Evolutionary conservation across 2,113 vertebrate genomes (phyloP).

Genomic region (Neopipo cinnamomea): DNA sequence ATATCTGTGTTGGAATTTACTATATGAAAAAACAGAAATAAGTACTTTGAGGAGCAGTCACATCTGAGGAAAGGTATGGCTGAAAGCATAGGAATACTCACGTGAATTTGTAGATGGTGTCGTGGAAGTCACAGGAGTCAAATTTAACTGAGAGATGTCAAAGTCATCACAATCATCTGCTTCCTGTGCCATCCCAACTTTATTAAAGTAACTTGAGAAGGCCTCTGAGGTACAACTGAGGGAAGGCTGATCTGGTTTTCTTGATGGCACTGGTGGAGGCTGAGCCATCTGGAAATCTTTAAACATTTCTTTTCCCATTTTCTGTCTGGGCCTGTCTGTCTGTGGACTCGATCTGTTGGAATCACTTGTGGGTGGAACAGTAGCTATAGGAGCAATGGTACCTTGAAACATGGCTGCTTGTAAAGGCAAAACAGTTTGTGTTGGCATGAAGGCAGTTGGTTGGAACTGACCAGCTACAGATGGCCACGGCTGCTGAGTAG

Average conservation of each 20-base stretch:
- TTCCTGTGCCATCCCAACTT: conserved; percentile 95
- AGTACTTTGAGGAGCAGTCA: neutral
- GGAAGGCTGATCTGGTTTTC: conserved; percentile 87
- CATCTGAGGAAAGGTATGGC: neutral
- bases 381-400: conserved; percentile 82
- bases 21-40: neutral
- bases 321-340: conserved; percentile 85
- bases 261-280: conserved; percentile 88
- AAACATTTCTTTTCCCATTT: conserved; percentile 94
- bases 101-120: conserved; percentile 98
- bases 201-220: conserved; percentile 97
- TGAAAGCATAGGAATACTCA: conserved; percentile 72
- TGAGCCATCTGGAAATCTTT: conserved; percentile 98
- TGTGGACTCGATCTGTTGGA: conserved; percentile 88
- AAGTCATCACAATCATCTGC: conserved; percentile 98
- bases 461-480: conserved; percentile 93
- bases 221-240: conserved; percentile 94
- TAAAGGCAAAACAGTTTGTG: conserved; percentile 94
- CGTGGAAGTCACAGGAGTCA: conserved; percentile 97
- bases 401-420: conserved; percentile 97
- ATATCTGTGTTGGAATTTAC: neutral
- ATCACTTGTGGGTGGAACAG: conserved; percentile 80
- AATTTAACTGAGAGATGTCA: conserved; percentile 98
- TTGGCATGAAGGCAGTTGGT: conserved; percentile 95
- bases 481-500: conserved; percentile 96